Evolutionary conservation across 2,888 invertebrate genomes (phyloP).

Genomic region (Drosophila paracracens): DNA sequence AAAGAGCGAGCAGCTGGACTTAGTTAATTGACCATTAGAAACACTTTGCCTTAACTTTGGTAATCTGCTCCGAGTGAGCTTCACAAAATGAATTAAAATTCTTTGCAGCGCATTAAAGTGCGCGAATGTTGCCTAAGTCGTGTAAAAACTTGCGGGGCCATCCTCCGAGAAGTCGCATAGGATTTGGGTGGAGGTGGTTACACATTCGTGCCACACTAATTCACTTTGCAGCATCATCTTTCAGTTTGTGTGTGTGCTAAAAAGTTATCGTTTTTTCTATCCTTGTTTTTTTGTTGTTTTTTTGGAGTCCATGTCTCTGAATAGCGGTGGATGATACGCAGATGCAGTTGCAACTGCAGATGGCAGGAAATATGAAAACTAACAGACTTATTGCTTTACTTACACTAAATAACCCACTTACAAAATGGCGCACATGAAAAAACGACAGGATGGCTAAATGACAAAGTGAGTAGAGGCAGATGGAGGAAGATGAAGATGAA

Average conservation of each 20-base stretch:
- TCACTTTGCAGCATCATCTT: slow-evolving; percentile 71
- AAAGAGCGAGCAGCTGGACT: slow-evolving; percentile 48
- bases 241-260: slow-evolving; percentile 34
- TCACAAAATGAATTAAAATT: slow-evolving; percentile 63
- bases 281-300: background rate
- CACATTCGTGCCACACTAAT: slow-evolving; percentile 65
- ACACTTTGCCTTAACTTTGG: slow-evolving; percentile 64
- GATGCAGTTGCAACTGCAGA: slow-evolving; percentile 40
- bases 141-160: slow-evolving; percentile 16
- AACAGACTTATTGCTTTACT: slow-evolving; percentile 80
- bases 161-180: background rate
- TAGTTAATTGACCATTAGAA: slow-evolving; percentile 65
- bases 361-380: slow-evolving; percentile 70
- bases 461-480: background rate
- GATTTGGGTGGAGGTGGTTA: slow-evolving; percentile 5
- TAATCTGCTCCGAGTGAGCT: slow-evolving; percentile 56
- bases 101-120: slow-evolving; percentile 55
- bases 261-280: slow-evolving; percentile 43
- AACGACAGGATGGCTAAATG: slow-evolving; percentile 13
- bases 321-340: slow-evolving; percentile 57
- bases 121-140: slow-evolving; percentile 19
- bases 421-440: slow-evolving; percentile 67
- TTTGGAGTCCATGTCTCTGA: slow-evolving; percentile 32
- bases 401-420: slow-evolving; percentile 80
- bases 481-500: background rate